Evolutionary conservation across 2,113 vertebrate species (phyloP), one percentile per base, ranked within the genome.

Genomic region (Trichechus manatus): DNA sequence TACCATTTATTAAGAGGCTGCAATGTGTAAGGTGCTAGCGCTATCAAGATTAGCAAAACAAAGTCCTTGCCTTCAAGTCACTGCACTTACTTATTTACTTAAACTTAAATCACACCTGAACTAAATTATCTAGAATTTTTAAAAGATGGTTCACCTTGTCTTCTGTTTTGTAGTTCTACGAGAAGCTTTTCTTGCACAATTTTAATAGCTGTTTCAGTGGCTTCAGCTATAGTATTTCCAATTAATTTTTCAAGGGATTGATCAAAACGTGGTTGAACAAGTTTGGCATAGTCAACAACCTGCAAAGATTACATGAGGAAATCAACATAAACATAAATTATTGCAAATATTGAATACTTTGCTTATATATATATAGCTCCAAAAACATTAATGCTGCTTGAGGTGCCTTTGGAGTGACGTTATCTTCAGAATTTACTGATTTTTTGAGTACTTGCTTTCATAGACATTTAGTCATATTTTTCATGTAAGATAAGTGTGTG

Each of bases 261-360:
- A 64, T 98, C 95, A 64, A 98, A 44, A 85, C 72, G 74, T 6
- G 96, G 92, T 95, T 98, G 93, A 95, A 99, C 98, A 89, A 99
- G 59, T 74, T 97, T 86, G 44, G 97, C 96, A 95, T 99, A 98
- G 96, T 99, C 99, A 97, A 99, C 91, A 95, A 99, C 98, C 97
- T 99, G 97, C 44, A 87, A 87, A 97, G 96, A 98, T 91, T 0
- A 95, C 96, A 93, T 96, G 29, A 92, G 84, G 97, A 97, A 93
- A 97, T 7, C 44, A 74, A 47, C 27, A 83, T 64, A 91, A 77
- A 15, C 42, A 80, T 6, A 77, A 87, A 39, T 79, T 59, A 59
- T 47, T 83, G 15, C 56, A 50, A 77, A 39, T 59, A 75, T 56
- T 53, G 77, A 80, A 77, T 7, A 87, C 56, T 50, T 14, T 77